Evolutionary conservation across 2,888 invertebrate species (phyloP), one percentile per base, ranked within the genome.

Genomic region (Brachypterus glaber): DNA sequence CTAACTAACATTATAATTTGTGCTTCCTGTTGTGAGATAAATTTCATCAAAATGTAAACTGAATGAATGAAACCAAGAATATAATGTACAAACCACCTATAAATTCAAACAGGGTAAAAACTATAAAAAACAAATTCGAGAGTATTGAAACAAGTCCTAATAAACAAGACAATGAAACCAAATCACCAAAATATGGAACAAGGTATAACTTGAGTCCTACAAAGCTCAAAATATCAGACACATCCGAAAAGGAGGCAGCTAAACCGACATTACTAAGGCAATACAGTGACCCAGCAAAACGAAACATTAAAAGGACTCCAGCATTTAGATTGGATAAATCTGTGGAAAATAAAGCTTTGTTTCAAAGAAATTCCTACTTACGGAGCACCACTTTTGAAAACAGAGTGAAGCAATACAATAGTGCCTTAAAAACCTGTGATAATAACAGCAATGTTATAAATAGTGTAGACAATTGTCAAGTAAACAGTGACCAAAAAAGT

Each of bases 41-140:
- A 41, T 9, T 27, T 27, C 11, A 5, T 4, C 12, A 27, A 27
- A 9, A 27, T 27, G 27, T 27, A 11, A 27, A 27, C 4, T 27
- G 12, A 9, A 11, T 9, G 21, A 21, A 21, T 21, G 9, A 21
- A 5, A 21, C 9, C 7, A 9, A 21, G 21, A 21, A 13, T 27
- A 44, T 30, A 40, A 65, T 65, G 65, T 65, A 65, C 48, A 60
- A 52, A 51, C 62, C 64, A 34, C 64, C 64, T 31, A 60, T 60
- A 46, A 64, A 64, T 45, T 47, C 51, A 18, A 65, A 65, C 42
- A 53, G 76, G 65, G 79, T 79, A 30, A 77, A 74, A 67, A 71
- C 72, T 33, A 77, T 79, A 44, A 77, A 74, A 57, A 76, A 68
- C 60, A 74, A 73, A 63, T 79, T 79, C 54, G 79, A 79, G 52